Conservation (phyloP, 2,113 vertebrate genomes). For the Takifugu bimaculatus region DNA sequence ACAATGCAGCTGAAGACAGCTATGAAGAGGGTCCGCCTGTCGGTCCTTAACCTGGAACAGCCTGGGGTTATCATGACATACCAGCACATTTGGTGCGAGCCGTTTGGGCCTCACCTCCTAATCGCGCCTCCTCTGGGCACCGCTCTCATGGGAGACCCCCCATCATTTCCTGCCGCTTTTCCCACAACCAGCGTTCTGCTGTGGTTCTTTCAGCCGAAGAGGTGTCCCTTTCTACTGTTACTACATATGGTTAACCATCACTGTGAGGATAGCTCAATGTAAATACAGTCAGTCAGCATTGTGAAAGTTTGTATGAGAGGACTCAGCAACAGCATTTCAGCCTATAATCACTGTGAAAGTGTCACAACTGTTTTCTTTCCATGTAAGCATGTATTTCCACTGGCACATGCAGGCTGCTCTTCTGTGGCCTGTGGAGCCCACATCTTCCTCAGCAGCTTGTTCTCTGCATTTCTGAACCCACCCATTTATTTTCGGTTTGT, state of each 20-base stretch:
- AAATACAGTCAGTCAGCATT: constrained; percentile 30
- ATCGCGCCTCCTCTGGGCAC: constrained; percentile 78
- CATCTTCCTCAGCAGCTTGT: constrained; percentile 85
- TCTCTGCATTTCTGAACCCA: constrained; percentile 81
- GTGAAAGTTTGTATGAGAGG: constrained; percentile 55
- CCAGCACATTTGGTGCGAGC: constrained; percentile 77
- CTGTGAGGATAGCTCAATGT: too few species aligned
- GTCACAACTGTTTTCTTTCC: constrained; percentile 82
- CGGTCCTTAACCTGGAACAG: constrained; percentile 79
- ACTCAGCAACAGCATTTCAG: constrained; percentile 67
- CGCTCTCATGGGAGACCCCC: constrained; percentile 71
- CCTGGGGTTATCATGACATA: constrained; percentile 81
- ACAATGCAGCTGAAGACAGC: constrained; percentile 80
- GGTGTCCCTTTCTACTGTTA: constrained; percentile 7
- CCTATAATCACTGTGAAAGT: constrained; percentile 75
- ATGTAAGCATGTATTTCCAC: constrained; percentile 81
- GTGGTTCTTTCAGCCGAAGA: constrained; percentile 8
- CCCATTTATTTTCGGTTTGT: constrained; percentile 87
- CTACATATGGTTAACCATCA: too few species aligned
- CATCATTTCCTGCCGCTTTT: constrained; percentile 38
- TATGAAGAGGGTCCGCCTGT: constrained; percentile 82
- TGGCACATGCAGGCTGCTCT: constrained; percentile 78
- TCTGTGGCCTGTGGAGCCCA: constrained; percentile 76
- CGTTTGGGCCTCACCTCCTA: constrained; percentile 81
- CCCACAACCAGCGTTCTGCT: constrained; percentile 11